Percentiles rank a stretch among this genome's conserved stretches.
Conservation (phyloP, 2,888 invertebrate genomes). For the Monochamus alternatus region DNA sequence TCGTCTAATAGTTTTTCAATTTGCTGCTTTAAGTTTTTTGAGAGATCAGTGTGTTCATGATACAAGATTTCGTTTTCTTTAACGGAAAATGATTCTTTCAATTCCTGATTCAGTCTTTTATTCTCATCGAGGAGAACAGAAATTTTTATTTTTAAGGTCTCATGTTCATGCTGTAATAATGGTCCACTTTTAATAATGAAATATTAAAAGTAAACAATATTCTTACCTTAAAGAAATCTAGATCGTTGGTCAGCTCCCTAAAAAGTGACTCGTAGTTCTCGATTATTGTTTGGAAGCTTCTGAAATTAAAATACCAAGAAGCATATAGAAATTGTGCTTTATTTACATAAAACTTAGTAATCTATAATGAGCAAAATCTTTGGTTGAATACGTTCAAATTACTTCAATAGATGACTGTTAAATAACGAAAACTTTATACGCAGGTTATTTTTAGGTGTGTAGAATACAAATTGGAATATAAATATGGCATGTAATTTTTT, state of each 20-base stretch:
- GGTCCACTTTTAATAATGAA: slow-evolving; percentile 14
- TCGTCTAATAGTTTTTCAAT: slow-evolving; percentile 71
- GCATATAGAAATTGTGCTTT: no score
- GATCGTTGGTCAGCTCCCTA: slow-evolving; percentile 58
- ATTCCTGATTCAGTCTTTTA: slow-evolving; percentile 50
- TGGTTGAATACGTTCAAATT: no score
- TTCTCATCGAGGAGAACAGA: slow-evolving; percentile 56
- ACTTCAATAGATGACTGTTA: no score
- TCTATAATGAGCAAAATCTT: no score
- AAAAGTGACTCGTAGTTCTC: slow-evolving; percentile 56
- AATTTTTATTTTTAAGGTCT: slow-evolving; percentile 52
- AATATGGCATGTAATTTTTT: no score
- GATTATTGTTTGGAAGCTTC: slow-evolving; percentile 54
- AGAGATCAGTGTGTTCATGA: slow-evolving; percentile 49
- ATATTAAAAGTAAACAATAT: neutral
- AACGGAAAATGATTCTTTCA: slow-evolving; percentile 40
- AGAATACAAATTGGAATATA: no score
- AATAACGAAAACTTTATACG: no score
- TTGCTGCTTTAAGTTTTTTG: slow-evolving; percentile 60
- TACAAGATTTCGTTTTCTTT: slow-evolving; percentile 27
- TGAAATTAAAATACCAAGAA: slow-evolving; percentile 33
- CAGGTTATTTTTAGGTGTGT: no score
- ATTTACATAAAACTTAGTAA: no score
- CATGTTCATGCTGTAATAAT: slow-evolving; percentile 55
- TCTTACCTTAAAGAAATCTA: slow-evolving; percentile 56